These are phyloP conservation scores for Hyles lineata DNA, from an alignment of 2,888 invertebrate species.

Conservation along the genomic window DNA sequence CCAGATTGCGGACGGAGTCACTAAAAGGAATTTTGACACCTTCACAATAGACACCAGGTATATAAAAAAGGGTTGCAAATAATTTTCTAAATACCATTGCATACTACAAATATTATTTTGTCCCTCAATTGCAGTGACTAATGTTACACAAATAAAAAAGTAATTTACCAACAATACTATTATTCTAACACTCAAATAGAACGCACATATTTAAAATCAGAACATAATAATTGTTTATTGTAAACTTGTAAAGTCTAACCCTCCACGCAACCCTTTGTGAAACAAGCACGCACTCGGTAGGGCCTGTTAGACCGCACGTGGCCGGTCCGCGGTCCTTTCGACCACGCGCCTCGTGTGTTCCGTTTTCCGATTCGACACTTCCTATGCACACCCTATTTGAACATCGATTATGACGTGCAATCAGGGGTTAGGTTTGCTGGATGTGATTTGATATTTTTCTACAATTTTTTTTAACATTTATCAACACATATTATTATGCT, in stretches of 20 bases:
- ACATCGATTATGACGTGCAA: slow-evolving; percentile 48
- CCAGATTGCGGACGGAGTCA: too few relatives aligned
- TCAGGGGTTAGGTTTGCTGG: slow-evolving; percentile 15
- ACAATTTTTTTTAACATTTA: not conserved
- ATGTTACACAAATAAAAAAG: too few relatives aligned
- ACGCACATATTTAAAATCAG: slow-evolving; percentile 4
- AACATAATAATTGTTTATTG: slow-evolving; percentile 4
- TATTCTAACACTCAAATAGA: too few relatives aligned
- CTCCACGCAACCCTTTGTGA: slow-evolving; percentile 17
- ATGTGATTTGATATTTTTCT: not conserved
- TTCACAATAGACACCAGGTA: too few relatives aligned
- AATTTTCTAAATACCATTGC: too few relatives aligned
- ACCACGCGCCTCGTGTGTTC: slow-evolving; percentile 39
- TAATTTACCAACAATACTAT: too few relatives aligned
- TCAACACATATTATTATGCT: too few relatives aligned
- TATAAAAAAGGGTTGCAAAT: too few relatives aligned
- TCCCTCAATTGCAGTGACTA: too few relatives aligned
- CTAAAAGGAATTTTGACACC: too few relatives aligned
- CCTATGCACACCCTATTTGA: slow-evolving; percentile 46
- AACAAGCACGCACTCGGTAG: slow-evolving; percentile 14
- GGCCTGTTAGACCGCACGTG: slow-evolving; percentile 48
- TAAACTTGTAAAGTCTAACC: not conserved
- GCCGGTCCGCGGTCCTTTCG: slow-evolving; percentile 41
- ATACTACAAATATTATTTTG: too few relatives aligned
- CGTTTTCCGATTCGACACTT: slow-evolving; percentile 60